phyloP scores from a whole-genome alignment of 2,797 vertebrate species.

The Masticophis lateralis region DNA sequence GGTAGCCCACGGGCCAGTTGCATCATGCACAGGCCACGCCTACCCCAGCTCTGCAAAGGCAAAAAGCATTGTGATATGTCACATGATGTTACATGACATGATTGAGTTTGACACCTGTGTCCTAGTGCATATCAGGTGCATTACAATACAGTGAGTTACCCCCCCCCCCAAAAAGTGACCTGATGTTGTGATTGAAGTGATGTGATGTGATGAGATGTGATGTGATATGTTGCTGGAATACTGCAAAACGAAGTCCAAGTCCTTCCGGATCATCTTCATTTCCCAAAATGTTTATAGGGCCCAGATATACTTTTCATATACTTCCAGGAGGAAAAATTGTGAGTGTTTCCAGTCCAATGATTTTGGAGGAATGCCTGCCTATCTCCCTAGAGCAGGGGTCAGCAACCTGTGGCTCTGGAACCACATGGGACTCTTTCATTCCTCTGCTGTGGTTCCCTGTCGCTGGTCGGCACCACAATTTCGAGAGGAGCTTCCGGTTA shows the following conservation, averaged over 20 bases:
- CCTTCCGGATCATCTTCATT: not conserved
- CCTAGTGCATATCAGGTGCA: not conserved
- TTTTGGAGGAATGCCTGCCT: not conserved
- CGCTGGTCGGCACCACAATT: too few species aligned
- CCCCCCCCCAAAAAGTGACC: not conserved
- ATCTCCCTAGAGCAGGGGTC: not conserved
- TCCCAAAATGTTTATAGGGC: not conserved
- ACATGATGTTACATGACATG: too few species aligned
- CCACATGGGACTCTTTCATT: too few species aligned
- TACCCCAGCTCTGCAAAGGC: too few species aligned
- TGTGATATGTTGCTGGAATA: not conserved
- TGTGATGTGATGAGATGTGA: not conserved
- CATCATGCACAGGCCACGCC: too few species aligned
- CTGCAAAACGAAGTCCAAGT: not conserved
- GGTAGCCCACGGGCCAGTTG: too few species aligned
- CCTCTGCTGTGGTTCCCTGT: too few species aligned
- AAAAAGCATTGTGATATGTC: too few species aligned
- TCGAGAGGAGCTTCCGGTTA: too few species aligned
- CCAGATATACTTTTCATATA: not conserved
- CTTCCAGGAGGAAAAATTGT: accelerated
- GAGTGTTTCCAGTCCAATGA: not conserved
- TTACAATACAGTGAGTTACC: not conserved
- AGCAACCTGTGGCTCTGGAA: too few species aligned
- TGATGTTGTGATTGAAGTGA: not conserved
- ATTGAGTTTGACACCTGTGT: too few species aligned